phyloP scores from a whole-genome alignment of 2,797 vertebrate species.

The Arctocebus calabarensis region DNA sequence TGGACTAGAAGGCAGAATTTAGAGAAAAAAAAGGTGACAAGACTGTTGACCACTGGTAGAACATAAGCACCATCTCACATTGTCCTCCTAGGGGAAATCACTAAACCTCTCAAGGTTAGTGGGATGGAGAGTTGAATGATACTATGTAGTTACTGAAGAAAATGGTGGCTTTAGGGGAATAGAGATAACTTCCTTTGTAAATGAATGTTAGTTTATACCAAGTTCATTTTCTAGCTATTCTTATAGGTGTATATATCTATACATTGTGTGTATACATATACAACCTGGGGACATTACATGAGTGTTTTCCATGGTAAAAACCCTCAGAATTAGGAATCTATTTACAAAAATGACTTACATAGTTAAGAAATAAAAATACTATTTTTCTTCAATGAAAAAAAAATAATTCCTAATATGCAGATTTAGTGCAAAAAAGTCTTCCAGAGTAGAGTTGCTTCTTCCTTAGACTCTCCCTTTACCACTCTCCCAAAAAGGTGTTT shows the following conservation, averaged over 20 bases:
- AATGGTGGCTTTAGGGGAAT: background rate
- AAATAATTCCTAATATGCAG: background rate
- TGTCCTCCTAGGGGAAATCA: background rate
- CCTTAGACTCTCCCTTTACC: background rate
- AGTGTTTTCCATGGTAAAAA: background rate
- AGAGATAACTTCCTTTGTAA: background rate
- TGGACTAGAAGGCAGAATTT: background rate
- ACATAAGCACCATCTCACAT: background rate
- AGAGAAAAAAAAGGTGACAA: background rate
- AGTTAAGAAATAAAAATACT: background rate
- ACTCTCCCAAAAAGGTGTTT: background rate
- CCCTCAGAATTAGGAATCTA: background rate
- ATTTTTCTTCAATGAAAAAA: conserved; percentile 46
- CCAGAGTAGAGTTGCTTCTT: background rate
- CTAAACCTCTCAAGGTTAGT: background rate
- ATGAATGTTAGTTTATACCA: background rate
- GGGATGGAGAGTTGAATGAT: background rate
- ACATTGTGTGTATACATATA: background rate
- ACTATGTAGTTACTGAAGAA: background rate
- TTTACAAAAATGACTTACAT: background rate
- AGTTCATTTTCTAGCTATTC: too few relatives aligned
- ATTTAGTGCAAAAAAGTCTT: background rate
- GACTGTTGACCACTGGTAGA: background rate
- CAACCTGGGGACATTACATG: background rate
- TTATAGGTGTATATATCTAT: too few relatives aligned